Evolutionary conservation across 2,888 invertebrate species (phyloP).

Genomic region (Andrena dorsata): DNA sequence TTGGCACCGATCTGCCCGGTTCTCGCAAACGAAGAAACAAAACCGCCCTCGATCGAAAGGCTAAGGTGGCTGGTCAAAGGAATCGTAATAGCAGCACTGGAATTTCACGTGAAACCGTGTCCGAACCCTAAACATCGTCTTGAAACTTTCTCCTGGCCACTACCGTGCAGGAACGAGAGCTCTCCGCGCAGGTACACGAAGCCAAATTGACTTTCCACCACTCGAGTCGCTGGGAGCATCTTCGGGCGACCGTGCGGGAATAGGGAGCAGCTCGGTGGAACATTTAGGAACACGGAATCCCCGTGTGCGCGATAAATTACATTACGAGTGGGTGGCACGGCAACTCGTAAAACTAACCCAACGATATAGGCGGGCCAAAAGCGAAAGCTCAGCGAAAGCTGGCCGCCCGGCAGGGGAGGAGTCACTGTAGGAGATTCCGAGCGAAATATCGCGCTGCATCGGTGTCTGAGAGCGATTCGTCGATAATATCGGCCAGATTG

Average conservation of each 20-base stretch:
- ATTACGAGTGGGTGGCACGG: slow-evolving; percentile 58
- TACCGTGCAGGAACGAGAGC: neutral
- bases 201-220: neutral
- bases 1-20: neutral
- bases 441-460: slow-evolving; percentile 35
- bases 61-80: neutral
- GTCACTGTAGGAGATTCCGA: slow-evolving; percentile 20
- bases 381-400: slow-evolving; percentile 75
- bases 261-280: slow-evolving; percentile 16
- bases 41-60: neutral
- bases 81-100: too few species aligned
- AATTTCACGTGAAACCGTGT: too few species aligned
- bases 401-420: neutral
- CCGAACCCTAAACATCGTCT: too few species aligned
- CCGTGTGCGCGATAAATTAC: slow-evolving; percentile 67
- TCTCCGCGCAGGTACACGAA: neutral
- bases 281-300: slow-evolving; percentile 47
- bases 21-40: neutral
- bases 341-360: slow-evolving; percentile 67
- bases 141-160: neutral
- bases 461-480: slow-evolving; percentile 27
- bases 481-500: slow-evolving; percentile 48
- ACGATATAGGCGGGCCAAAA: slow-evolving; percentile 58
- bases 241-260: slow-evolving; percentile 9
- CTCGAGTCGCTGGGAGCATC: neutral